Conservation (phyloP, 2,888 invertebrate genomes). For the Zygaena filipendulae region DNA sequence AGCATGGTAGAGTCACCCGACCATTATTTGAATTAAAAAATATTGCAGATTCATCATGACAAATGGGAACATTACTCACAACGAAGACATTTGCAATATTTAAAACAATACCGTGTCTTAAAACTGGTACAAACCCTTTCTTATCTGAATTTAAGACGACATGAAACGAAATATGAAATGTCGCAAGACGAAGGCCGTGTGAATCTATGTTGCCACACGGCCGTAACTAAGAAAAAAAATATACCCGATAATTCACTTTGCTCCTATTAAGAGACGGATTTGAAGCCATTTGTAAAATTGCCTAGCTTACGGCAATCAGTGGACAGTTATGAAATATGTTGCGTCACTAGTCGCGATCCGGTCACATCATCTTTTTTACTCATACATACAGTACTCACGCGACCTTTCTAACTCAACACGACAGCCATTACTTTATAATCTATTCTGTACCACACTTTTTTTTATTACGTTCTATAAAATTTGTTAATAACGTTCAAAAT, state of each 20-base stretch:
- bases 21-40: too few species aligned
- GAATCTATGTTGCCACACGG: constrained; percentile 43
- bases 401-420: constrained; percentile 30
- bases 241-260: constrained; percentile 43
- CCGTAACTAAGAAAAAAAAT: constrained; percentile 37
- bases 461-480: constrained; percentile 4
- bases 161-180: constrained; percentile 47
- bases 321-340: constrained; percentile 44
- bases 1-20: too few species aligned
- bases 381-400: constrained; percentile 29
- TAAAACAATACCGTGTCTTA: constrained; percentile 52
- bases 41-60: too few species aligned
- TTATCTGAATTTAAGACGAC: constrained; percentile 38
- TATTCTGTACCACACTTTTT: constrained; percentile 4
- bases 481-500: constrained; percentile 4
- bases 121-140: constrained; percentile 47
- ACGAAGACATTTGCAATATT: too few species aligned
- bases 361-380: constrained; percentile 37
- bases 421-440: constrained; percentile 13
- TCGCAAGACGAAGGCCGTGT: constrained; percentile 54
- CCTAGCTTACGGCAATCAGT: constrained; percentile 45
- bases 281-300: constrained; percentile 51
- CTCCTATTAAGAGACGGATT: constrained; percentile 41
- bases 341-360: constrained; percentile 30
- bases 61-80: too few species aligned